Conservation (phyloP, 1,140 invertebrate genomes). For the Lethrus apterus region DNA sequence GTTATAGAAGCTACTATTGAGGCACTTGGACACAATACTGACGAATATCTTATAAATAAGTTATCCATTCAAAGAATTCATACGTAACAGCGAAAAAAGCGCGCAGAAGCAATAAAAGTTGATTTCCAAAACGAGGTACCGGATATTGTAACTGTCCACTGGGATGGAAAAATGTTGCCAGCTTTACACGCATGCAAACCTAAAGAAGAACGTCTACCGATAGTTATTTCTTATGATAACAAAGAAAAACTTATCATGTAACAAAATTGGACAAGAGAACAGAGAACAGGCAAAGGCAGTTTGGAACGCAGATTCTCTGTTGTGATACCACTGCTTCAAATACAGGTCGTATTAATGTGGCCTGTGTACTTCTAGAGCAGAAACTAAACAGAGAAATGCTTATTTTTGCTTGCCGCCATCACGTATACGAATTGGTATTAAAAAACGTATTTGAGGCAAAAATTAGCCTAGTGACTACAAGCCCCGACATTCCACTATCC, state of each 20-base stretch:
- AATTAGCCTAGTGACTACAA: not conserved
- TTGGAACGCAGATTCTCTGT: not conserved
- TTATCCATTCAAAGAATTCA: too few relatives aligned
- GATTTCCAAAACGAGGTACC: slow-evolving; percentile 20
- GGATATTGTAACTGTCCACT: too few relatives aligned
- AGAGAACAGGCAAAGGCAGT: not conserved
- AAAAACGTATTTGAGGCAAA: not conserved
- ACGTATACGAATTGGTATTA: not conserved
- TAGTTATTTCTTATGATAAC: too few relatives aligned
- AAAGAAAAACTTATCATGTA: slow-evolving; percentile 1
- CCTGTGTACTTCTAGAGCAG: too few relatives aligned
- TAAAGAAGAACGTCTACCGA: too few relatives aligned
- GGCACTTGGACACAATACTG: too few relatives aligned
- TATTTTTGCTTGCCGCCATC: too few relatives aligned
- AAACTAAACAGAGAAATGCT: too few relatives aligned
- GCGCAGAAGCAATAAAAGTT: slow-evolving; percentile 14
- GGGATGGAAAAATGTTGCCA: not conserved
- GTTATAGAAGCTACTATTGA: too few relatives aligned
- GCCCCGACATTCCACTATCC: not conserved
- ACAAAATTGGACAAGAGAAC: not conserved
- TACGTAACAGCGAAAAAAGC: too few relatives aligned
- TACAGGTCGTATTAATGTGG: not conserved
- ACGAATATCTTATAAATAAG: too few relatives aligned
- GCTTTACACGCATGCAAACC: not conserved
- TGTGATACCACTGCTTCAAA: not conserved